Evolutionary conservation across 64 coral and sea anemone species (phyloP), one percentile per base, ranked within the genome.

Genomic region (Platygyra sinensis): DNA sequence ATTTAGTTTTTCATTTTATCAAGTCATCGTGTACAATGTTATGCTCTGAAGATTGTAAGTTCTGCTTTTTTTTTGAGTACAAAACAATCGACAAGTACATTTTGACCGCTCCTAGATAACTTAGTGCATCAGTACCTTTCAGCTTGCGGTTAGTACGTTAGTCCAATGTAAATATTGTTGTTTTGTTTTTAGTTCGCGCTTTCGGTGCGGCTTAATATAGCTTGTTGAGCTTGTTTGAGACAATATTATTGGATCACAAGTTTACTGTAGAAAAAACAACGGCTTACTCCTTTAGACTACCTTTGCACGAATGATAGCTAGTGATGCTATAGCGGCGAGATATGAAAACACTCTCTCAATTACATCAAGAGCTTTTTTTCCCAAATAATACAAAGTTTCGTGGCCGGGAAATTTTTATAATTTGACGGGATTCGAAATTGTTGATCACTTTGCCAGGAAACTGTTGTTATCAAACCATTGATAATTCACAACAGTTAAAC

Each of bases 1-100:
- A 85, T 85, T 71, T 85, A 52, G 20, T 72, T 72, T 51, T 85
- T 51, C 18, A 85, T 72, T 72, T 46, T 27, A 67, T 51, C 8
- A 50, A 39, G 7, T 39, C 74, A 49, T 77, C 60, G n/a, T 83
- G 81, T 22, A 8, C 81, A 71, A 85, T 85, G 69, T 71, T 72
- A 27, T n/a, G 24, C 30, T 31, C 62, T 29, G 0, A 6, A 50
- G 28, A 20, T n/a, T 16, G 81, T 64, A 38, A 62, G 81, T 27
- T 39, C 27, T 85, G 63, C 20, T 24, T 85, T 5, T 46, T 46
- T 46, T 46, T 10, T 12, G 6, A 13, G 62, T 27, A 49, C 18
- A 84, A 71, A 84, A 28, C 32, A 63, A 32, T 30, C 15, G 20
- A 1, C 64, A 10, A 69, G 65, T 6, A 27, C 65, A 69, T 1